Conservation (phyloP, 2,797 vertebrate genomes). For the Bovichtus variegatus region DNA sequence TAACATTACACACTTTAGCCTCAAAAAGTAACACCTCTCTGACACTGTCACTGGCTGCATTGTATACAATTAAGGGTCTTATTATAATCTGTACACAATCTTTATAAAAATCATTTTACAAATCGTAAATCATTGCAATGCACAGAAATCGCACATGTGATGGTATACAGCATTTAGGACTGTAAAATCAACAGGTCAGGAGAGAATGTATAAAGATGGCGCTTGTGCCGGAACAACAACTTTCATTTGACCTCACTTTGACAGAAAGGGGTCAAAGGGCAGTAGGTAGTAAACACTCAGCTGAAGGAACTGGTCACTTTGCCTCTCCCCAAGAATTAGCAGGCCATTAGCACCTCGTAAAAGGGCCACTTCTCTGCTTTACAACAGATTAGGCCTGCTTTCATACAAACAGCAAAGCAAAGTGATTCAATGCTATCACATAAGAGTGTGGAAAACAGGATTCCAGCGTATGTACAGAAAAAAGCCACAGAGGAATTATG, state of each 20-base stretch:
- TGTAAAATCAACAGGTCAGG: conserved; percentile 25
- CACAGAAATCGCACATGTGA: conserved; percentile 4
- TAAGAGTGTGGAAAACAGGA: conserved; percentile 15
- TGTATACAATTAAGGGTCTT: neutral
- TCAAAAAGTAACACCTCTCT: neutral
- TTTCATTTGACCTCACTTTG: conserved; percentile 46
- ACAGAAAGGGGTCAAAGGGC: conserved; percentile 70
- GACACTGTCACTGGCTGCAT: neutral
- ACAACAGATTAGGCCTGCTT: conserved; percentile 75
- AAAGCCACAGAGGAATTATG: conserved; percentile 49
- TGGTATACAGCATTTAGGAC: neutral
- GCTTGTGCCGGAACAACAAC: conserved; percentile 40
- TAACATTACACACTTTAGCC: neutral
- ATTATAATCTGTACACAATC: neutral
- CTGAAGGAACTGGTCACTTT: conserved; percentile 81
- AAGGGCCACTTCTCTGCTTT: conserved; percentile 75
- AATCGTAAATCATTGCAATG: neutral
- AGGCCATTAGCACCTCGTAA: conserved; percentile 85
- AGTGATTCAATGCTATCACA: conserved; percentile 45
- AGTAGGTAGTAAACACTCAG: conserved; percentile 77
- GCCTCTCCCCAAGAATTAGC: conserved; percentile 79
- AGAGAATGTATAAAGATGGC: conserved; percentile 39
- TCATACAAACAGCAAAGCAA: conserved; percentile 66
- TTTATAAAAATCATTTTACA: neutral
- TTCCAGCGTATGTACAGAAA: conserved; percentile 7